These are phyloP conservation scores for Thalassoma bifasciatum DNA, from an alignment of 2,113 vertebrate species.

Conservation along the genomic window DNA sequence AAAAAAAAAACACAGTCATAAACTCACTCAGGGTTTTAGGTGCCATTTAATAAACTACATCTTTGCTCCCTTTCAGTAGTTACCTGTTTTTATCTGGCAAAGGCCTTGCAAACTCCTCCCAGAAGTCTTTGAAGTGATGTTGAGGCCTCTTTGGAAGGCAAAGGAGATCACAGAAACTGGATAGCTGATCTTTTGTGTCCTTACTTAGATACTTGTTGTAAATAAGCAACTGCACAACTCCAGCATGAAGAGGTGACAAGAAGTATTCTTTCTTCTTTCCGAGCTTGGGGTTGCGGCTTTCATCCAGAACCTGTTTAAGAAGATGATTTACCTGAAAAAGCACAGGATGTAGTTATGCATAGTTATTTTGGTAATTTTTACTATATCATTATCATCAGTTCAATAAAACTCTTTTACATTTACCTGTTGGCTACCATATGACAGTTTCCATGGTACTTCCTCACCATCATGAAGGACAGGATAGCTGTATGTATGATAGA, in stretches of 20 bases:
- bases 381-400: neutral
- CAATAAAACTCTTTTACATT: neutral
- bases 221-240: slow-evolving; percentile 39
- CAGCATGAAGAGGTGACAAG: slow-evolving; percentile 4
- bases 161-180: slow-evolving; percentile 46
- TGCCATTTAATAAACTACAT: neutral
- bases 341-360: rapidly evolving
- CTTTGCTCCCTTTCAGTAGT: neutral
- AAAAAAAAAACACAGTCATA: neutral
- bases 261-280: neutral
- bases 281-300: neutral
- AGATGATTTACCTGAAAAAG: slow-evolving; percentile 42
- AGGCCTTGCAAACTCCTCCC: slow-evolving; percentile 11
- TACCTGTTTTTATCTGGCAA: slow-evolving; percentile 29
- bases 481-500: rapidly evolving
- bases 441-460: neutral
- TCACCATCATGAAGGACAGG: slow-evolving; percentile 34
- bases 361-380: no score
- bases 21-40: neutral
- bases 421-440: slow-evolving; percentile 75
- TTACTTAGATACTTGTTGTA: neutral
- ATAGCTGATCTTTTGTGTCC: rapidly evolving
- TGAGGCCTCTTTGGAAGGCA: neutral
- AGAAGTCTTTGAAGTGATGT: neutral
- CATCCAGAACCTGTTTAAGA: rapidly evolving